Percentiles rank a stretch among this genome's conserved stretches.
Evolutionary conservation across 2,888 invertebrate genomes (phyloP).

Genomic region (Ectropis crepuscularia): DNA sequence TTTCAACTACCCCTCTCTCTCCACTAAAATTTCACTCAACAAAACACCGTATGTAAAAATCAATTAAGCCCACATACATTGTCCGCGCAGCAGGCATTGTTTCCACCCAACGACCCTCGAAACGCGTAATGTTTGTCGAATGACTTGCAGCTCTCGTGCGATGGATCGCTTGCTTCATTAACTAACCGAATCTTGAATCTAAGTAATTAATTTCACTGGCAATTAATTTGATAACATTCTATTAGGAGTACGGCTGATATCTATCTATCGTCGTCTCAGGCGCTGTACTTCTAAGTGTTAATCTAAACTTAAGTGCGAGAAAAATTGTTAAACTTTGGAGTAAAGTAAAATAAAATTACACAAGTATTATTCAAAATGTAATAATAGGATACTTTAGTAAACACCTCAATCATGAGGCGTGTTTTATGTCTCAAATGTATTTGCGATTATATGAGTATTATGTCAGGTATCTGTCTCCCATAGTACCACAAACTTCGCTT

Average conservation of each 20-base stretch:
- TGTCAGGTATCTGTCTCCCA: no score
- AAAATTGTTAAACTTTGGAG: no score
- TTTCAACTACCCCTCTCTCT: neutral
- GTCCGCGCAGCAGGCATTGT: constrained; percentile 20
- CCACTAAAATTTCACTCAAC: neutral
- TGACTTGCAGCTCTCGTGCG: constrained; percentile 24
- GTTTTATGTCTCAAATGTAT: no score
- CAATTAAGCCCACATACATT: constrained; percentile 20
- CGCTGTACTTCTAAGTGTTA: no score
- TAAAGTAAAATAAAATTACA: no score
- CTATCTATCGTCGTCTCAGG: no score
- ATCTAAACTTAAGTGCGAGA: no score
- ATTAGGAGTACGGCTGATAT: neutral
- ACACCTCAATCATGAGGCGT: no score
- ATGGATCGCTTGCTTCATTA: constrained; percentile 16
- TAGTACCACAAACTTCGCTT: no score
- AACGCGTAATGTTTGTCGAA: constrained; percentile 26
- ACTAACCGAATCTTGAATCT: constrained; percentile 18
- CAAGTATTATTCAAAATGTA: no score
- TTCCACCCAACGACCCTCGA: constrained; percentile 23
- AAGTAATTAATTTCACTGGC: constrained; percentile 14
- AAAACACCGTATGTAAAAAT: constrained; percentile 4
- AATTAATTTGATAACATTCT: constrained; percentile 9
- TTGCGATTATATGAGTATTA: no score
- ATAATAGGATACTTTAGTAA: no score